Evolutionary conservation across 2,888 invertebrate species (phyloP), one percentile per base, ranked within the genome.

Genomic region (Notocelia uddmanniana): DNA sequence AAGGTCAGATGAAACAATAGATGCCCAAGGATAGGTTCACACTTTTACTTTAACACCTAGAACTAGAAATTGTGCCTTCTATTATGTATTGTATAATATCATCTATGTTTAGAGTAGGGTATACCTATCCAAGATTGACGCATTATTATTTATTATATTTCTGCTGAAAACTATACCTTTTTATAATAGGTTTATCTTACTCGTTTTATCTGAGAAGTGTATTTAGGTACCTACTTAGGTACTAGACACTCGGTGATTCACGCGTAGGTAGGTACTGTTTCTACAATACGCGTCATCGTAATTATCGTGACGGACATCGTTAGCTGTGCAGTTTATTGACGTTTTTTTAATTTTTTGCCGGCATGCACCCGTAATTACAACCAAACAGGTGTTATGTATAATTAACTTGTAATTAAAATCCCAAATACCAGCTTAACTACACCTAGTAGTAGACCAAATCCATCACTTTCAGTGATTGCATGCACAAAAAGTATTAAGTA

Each of bases 1-100:
- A 69, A 73, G 73, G 73, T 69, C 73, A 9, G 37, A 59, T 52
- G 41, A 26, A 26, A 66, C 52, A 71, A 71, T 66, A 52, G 52
- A 66, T 19, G 58, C n/a, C 11, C 68, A 68, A 48, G 68, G 55
- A 54, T 45, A 45, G 26, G 58, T 48, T 48, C 55, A 31, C 45
- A 62, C 55, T 45, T 63, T 68, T 69, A 55, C 54, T 31, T 34
- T 8, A 50, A 3, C n/a, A 10, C 9, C 6, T 57, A n/a, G n/a
- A n/a, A n/a, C n/a, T n/a, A n/a, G n/a, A n/a, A n/a, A n/a, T n/a
- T n/a, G n/a, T n/a, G n/a, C n/a, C n/a, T n/a, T n/a, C n/a, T n/a
- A n/a, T n/a, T n/a, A n/a, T n/a, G n/a, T n/a, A n/a, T n/a, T n/a
- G n/a, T n/a, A n/a, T n/a, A n/a, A n/a, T n/a, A n/a, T n/a, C n/a